Conservation (phyloP, 2,888 invertebrate genomes). For the Agriopis aurantiaria region DNA sequence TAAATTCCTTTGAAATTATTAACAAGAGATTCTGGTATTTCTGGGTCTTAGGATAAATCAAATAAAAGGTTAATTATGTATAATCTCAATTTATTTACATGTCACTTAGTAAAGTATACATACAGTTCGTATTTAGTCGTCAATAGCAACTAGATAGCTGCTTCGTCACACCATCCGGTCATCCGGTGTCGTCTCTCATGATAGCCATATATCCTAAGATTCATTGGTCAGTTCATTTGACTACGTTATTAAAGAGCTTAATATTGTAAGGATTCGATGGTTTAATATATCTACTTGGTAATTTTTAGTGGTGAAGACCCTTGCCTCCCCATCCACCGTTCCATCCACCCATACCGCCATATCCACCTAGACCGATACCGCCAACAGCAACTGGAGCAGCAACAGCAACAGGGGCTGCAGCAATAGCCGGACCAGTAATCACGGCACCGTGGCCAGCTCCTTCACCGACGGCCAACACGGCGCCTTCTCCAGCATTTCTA, state of each 20-base stretch:
- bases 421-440: constrained; percentile 28
- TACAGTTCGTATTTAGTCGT: constrained; percentile 10
- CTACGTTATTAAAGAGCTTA: constrained; percentile 12
- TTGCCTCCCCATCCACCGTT: constrained; percentile 45
- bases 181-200: constrained; percentile 10
- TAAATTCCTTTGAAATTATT: neutral
- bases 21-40: neutral
- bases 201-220: constrained; percentile 1
- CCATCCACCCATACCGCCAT: constrained; percentile 43
- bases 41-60: neutral
- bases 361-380: constrained; percentile 44
- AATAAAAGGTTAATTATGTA: neutral
- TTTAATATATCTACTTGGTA: neutral
- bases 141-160: constrained; percentile 3
- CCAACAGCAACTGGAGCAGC: constrained; percentile 45
- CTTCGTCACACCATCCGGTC: constrained; percentile 12
- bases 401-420: constrained; percentile 26
- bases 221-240: constrained; percentile 13
- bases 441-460: constrained; percentile 36
- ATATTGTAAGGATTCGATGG: constrained; percentile 4
- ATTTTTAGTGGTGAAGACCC: constrained; percentile 30
- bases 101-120: constrained; percentile 24
- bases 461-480: constrained; percentile 49
- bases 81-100: constrained; percentile 26
- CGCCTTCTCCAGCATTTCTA: constrained; percentile 56